Evolutionary conservation across 2,113 vertebrate genomes (phyloP), one percentile per base, ranked within the genome.

Genomic region (Thamnaconus septentrionalis): DNA sequence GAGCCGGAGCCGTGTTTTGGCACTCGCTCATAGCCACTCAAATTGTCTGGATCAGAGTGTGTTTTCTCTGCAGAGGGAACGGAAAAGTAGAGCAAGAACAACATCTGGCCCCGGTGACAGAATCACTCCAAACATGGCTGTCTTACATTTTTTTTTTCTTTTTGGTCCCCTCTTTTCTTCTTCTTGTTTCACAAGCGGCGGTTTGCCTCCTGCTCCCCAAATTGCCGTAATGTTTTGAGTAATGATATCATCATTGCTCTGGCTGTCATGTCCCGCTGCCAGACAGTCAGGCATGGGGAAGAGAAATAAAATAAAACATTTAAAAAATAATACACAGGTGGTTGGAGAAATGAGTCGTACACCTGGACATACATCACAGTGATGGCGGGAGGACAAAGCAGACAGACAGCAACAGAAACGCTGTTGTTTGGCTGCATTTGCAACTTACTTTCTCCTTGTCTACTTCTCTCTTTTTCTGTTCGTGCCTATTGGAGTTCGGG

Each of bases 51-150:
- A 82, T 83, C 72, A 79, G 41, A 80, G 76, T 70, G 62, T 71
- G 62, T 83, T 83, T 76, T 83, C 78, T 78, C 76, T 75, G 59
- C 45, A 73, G 71, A 84, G 74, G n/a, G 18, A 31, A 71, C 75
- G 73, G 66, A 44, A 86, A 88, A 86, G 78, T 84, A 68, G 85
- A 87, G 82, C 85, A 80, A 61, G 53, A 77, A 78, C 66, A 83
- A 79, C 88, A 88, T 87, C 75, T 88, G 83, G 81, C 41, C 43
- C 58, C 5, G 1, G 70, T 83, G 80, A 89, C 73, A 81, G 62
- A 83, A 73, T 31, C 53, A 11, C 72, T 81, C 63, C 45, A 3
- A 81, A 79, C 64, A 66, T 65, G 56, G 41, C 47, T 71, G 63
- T 74, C 43, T 58, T 46, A 41, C 3, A 9, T 61, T 59, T 55